These are phyloP conservation scores for Ferrisia virgata DNA, from an alignment of 2,888 invertebrate species.

Conservation along the genomic window DNA sequence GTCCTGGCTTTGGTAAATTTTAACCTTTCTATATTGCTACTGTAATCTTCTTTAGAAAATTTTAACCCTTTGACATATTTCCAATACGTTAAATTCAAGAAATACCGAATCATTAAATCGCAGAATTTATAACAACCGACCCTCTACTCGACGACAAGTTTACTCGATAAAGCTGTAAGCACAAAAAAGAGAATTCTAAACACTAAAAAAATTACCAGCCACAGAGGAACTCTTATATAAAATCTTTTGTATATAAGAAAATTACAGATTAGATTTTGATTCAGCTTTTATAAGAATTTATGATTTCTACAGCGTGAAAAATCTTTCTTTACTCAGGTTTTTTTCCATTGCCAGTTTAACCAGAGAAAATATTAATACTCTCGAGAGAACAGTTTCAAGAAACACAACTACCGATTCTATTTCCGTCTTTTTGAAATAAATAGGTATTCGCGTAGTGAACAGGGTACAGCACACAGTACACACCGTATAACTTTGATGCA, in stretches of 20 bases:
- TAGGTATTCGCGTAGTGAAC: neutral
- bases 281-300: constrained; percentile 18
- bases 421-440: neutral
- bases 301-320: neutral
- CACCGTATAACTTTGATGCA: constrained; percentile 1
- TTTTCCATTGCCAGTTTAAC: neutral
- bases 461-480: no score
- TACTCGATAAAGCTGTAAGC: neutral
- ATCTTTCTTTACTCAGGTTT: neutral
- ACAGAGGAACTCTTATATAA: neutral
- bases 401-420: constrained; percentile 2
- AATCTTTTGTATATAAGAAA: neutral
- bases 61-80: neutral
- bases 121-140: neutral
- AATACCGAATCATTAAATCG: neutral
- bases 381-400: neutral
- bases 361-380: neutral
- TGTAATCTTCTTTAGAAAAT: neutral
- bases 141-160: neutral
- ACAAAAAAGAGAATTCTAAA: no score
- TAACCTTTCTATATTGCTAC: neutral
- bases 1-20: neutral
- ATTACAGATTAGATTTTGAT: constrained; percentile 1
- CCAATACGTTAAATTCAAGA: neutral
- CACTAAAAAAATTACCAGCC: neutral